Evolutionary conservation across 2,113 vertebrate genomes (phyloP), one percentile per base, ranked within the genome.

Genomic region (Carlito syrichta): DNA sequence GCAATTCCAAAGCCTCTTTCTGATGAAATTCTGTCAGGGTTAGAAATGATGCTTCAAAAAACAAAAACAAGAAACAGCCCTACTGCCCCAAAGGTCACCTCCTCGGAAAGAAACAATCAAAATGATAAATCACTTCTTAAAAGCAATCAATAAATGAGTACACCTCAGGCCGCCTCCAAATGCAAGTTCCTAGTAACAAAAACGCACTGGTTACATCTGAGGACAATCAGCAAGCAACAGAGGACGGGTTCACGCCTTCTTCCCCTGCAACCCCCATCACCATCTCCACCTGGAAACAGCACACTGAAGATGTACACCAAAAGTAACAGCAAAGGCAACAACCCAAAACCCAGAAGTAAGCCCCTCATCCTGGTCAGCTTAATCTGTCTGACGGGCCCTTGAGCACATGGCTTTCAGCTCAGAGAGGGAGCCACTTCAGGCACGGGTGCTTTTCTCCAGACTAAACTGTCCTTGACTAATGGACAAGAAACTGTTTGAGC

Each of bases 171-270:
- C 38, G 45, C 25, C 14, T 89, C 73, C 8, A 32, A 48, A n/a
- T 35, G 1, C 27, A 74, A 12, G 40, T 16, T 35, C 40, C 74
- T 9, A n/a, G 71, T 35, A 38, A 68, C 32, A 45, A 20, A 32
- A 68, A 38, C 0, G 2, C 13, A 4, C 81, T 45, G 38, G 22
- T 62, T 66, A 3, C 38, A 3, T 16, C 52, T 3, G 11, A 45
- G 54, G 45, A 11, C 10, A 0, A 3, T 0, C 0, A 0, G 40
- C 3, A 17, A 77, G 16, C 45, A 17, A 1, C 0, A 0, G 45
- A 1, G 17, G n/a, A 22, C 30, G 35, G 12, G 0, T 30, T 17
- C 2, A 1, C 3, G 32, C 56, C 22, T 77, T 22, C 54, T 23
- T 27, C 17, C 45, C 35, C 16, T 8, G n/a, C 82, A 17, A 10